Conservation (phyloP, 2,888 invertebrate species). For the Synanthedon myopaeformis region DNA sequence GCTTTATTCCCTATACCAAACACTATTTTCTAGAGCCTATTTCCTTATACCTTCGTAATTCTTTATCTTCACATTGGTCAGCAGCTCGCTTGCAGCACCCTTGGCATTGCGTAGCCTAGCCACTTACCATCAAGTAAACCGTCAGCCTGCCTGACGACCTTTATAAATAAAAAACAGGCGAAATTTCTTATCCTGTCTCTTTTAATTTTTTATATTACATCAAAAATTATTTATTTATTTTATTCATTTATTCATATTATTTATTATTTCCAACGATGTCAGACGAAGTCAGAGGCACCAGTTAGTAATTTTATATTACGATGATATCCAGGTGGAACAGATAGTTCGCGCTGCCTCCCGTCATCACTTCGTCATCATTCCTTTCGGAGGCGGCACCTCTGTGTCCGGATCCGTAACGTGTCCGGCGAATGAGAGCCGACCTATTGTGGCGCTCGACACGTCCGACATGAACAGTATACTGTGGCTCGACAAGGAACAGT, state of each 20-base stretch:
- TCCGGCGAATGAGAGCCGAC: constrained; percentile 74
- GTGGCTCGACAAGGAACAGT: constrained; percentile 83
- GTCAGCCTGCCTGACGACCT: too few relatives aligned
- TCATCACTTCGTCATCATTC: constrained; percentile 86
- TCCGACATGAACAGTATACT: constrained; percentile 95
- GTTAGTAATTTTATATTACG: neutral
- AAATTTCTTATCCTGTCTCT: too few relatives aligned
- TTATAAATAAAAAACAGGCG: too few relatives aligned
- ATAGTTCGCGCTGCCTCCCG: constrained; percentile 82
- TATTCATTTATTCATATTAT: too few relatives aligned
- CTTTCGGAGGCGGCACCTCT: constrained; percentile 95
- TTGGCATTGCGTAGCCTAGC: too few relatives aligned
- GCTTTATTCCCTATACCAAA: neutral
- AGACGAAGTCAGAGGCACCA: neutral
- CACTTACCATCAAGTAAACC: too few relatives aligned
- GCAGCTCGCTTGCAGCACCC: too few relatives aligned
- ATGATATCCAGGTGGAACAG: constrained; percentile 71
- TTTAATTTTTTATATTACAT: too few relatives aligned
- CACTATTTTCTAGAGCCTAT: too few relatives aligned
- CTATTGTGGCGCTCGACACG: constrained; percentile 92
- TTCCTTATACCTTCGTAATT: too few relatives aligned
- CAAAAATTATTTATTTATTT: too few relatives aligned
- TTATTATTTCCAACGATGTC: neutral
- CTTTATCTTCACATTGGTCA: too few relatives aligned
- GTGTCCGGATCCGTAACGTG: constrained; percentile 91